A percentile compares a stretch with the other conserved stretches of the same genome.
Evolutionary conservation across 53 echinoderm and acorn worm genomes (phyloP).

Genomic region (Pentamera pediparva): DNA sequence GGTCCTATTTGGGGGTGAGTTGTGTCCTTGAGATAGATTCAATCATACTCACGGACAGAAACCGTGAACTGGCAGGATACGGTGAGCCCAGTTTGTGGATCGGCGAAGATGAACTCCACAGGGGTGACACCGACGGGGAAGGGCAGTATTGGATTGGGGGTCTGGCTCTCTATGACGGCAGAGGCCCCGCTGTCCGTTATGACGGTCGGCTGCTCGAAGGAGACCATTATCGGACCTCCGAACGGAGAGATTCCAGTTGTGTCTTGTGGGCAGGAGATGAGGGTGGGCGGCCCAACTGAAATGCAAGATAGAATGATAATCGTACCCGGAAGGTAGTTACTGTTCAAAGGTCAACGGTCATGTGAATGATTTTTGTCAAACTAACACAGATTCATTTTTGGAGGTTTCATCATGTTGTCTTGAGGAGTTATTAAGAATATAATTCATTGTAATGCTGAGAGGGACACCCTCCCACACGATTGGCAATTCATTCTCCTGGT

Average conservation of each 20-base stretch:
- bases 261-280: conserved; percentile 26
- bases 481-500: no score
- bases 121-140: conserved; percentile 14
- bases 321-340: no score
- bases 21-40: no score
- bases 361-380: no score
- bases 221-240: neutral
- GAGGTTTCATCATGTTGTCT: no score
- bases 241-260: neutral
- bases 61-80: conserved; percentile 24
- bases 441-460: no score
- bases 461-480: no score
- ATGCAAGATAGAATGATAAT: no score
- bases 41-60: conserved; percentile 26
- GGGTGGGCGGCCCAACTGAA: conserved; percentile 17
- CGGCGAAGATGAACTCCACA: conserved; percentile 30
- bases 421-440: no score
- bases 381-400: no score
- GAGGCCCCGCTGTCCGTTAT: conserved; percentile 12
- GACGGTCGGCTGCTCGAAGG: neutral
- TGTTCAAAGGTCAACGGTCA: no score
- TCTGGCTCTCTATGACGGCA: neutral
- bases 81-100: conserved; percentile 13
- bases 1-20: no score
- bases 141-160: neutral